Evolutionary conservation across 30 jellyfish, hydroid and myxozoan species (phyloP).

Genomic region (Morbakka virulenta): DNA sequence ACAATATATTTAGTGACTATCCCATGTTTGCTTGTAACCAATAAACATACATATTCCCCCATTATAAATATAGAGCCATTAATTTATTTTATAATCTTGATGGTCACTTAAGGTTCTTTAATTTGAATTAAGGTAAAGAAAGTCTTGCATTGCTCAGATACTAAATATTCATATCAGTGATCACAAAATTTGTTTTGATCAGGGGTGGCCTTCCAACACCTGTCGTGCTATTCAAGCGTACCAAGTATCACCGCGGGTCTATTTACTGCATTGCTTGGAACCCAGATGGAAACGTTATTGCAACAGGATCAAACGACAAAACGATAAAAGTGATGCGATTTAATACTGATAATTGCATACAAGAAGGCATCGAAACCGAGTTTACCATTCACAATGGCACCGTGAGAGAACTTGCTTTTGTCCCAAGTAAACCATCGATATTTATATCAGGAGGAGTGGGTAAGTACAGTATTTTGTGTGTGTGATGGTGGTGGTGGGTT

Average conservation of each 20-base stretch:
- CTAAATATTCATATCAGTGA: too few species aligned
- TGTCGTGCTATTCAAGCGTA: constrained; percentile 68
- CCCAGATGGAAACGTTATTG: constrained; percentile 90
- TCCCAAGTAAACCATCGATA: constrained; percentile 73
- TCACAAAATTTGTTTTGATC: too few species aligned
- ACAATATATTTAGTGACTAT: too few species aligned
- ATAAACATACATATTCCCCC: too few species aligned
- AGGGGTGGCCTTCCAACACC: constrained; percentile 61
- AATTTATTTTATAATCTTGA: too few species aligned
- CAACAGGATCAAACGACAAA: constrained; percentile 97
- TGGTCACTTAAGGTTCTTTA: too few species aligned
- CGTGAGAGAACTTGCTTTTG: constrained; percentile 90
- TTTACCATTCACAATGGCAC: constrained; percentile 87
- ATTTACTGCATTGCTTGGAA: constrained; percentile 95
- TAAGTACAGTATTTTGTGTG: neutral
- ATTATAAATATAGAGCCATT: too few species aligned
- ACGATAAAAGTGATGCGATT: constrained; percentile 75
- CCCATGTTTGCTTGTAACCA: too few species aligned
- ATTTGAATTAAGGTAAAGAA: too few species aligned
- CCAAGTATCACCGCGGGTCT: constrained; percentile 97
- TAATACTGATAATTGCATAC: constrained; percentile 71
- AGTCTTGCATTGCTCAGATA: too few species aligned
- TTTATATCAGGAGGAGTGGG: constrained; percentile 98
- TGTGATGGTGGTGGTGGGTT: too few species aligned
- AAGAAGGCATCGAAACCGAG: constrained; percentile 73